phyloP scores from a whole-genome alignment of 2,797 vertebrate genomes.

The Muraenolepis orangiensis region DNA sequence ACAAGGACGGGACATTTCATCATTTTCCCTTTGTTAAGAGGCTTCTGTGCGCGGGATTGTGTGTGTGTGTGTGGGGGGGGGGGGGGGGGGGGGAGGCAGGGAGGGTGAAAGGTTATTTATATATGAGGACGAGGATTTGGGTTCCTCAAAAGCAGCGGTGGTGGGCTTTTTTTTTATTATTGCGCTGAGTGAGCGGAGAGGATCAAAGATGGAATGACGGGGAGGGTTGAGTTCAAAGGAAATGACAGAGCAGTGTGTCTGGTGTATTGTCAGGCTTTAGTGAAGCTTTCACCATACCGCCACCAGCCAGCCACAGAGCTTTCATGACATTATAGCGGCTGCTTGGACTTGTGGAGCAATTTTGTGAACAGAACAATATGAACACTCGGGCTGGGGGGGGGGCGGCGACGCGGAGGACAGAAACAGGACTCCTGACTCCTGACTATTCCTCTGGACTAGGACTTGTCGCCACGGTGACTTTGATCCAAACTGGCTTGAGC shows the following conservation, averaged over 20 bases:
- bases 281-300: conserved; percentile 49
- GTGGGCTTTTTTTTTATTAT: conserved; percentile 61
- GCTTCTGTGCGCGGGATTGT: background rate
- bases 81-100: background rate
- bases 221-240: conserved; percentile 59
- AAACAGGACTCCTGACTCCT: background rate
- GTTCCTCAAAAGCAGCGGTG: conserved; percentile 49
- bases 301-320: conserved; percentile 39
- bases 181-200: conserved; percentile 48
- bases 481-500: conserved; percentile 6
- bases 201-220: conserved; percentile 61
- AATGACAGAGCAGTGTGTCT: conserved; percentile 47
- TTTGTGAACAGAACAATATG: conserved; percentile 21
- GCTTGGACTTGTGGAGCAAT: conserved; percentile 27
- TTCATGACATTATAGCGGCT: conserved; percentile 25
- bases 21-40: conserved; percentile 40
- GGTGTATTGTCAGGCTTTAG: conserved; percentile 52
- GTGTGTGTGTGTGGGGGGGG: background rate
- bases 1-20: conserved; percentile 54
- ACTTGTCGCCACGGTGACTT: background rate
- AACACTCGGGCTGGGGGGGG: background rate
- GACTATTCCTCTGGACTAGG: background rate
- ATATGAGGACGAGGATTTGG: conserved; percentile 61
- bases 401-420: background rate
- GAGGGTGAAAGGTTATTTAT: conserved; percentile 54